phyloP scores from a whole-genome alignment of 2,888 invertebrate species.

The Heliothis peltigera region DNA sequence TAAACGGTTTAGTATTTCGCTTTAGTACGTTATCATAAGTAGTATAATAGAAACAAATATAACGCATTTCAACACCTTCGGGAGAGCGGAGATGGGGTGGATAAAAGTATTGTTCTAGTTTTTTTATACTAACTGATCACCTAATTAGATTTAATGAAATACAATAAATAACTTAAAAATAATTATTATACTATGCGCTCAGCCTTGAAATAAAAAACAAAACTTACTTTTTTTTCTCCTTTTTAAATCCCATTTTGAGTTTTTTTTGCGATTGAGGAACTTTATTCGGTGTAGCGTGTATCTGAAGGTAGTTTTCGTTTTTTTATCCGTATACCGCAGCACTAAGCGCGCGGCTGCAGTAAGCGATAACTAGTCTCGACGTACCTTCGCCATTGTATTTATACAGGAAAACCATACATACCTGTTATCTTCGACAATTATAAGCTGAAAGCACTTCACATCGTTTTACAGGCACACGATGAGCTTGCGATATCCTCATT shows the following conservation, averaged over 20 bases:
- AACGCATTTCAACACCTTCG: too few species aligned
- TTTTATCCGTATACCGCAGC: not conserved
- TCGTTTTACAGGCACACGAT: constrained; percentile 42
- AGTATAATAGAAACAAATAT: too few species aligned
- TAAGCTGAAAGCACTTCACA: constrained; percentile 40
- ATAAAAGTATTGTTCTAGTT: constrained; percentile 84
- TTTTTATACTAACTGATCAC: too few species aligned
- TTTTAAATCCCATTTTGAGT: constrained; percentile 37
- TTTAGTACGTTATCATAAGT: too few species aligned
- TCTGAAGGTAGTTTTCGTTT: too few species aligned
- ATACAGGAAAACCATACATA: constrained; percentile 43
- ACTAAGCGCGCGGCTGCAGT: not conserved
- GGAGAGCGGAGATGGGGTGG: too few species aligned
- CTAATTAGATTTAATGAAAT: too few species aligned
- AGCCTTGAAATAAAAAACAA: not conserved
- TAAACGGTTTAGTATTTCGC: too few species aligned
- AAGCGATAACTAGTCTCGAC: constrained; percentile 24
- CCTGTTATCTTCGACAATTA: constrained; percentile 47
- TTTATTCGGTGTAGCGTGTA: too few species aligned
- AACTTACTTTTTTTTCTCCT: constrained; percentile 36
- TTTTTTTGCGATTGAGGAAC: not conserved
- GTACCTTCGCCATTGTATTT: constrained; percentile 29
- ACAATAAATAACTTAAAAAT: too few species aligned
- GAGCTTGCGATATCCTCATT: not conserved
- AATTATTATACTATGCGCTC: constrained; percentile 4